phyloP scores from a whole-genome alignment of 1,140 invertebrate species.

The Brachionus rotundiformis region DNA sequence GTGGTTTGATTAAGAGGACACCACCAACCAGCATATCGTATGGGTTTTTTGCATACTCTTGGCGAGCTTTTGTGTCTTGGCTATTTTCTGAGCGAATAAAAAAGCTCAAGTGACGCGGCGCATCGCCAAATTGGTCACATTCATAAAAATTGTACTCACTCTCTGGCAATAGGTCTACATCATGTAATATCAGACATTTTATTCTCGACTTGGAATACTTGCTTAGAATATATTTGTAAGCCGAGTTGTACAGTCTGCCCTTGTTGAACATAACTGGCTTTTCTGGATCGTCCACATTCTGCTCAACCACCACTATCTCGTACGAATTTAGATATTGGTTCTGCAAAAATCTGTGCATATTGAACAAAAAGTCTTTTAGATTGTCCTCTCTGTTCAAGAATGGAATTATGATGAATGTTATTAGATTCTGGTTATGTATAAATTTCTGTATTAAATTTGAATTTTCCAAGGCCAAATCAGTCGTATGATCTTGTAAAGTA shows the following conservation, averaged over 20 bases:
- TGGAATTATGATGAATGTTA: conserved; percentile 26
- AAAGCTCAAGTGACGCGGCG: conserved; percentile 1
- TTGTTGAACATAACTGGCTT: conserved; percentile 74
- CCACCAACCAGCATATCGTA: conserved; percentile 82
- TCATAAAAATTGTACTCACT: conserved; percentile 29
- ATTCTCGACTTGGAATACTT: conserved; percentile 61
- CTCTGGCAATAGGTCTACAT: conserved; percentile 46
- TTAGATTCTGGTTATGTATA: neutral
- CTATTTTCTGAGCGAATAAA: conserved; percentile 17
- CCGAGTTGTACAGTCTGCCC: conserved; percentile 89
- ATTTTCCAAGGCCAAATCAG: neutral
- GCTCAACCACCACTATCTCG: conserved; percentile 23
- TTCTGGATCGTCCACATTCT: neutral
- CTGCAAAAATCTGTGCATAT: conserved; percentile 25
- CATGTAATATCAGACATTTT: conserved; percentile 92
- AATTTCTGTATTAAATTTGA: neutral
- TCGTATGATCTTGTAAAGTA: neutral
- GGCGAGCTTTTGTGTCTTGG: neutral
- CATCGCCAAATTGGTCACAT: conserved; percentile 19
- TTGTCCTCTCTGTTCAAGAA: conserved; percentile 1
- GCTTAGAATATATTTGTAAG: conserved; percentile 76
- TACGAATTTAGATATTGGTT: conserved; percentile 26
- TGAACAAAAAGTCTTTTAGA: conserved; percentile 37
- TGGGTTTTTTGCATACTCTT: conserved; percentile 67
- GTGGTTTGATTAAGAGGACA: conserved; percentile 67